Evolutionary conservation across 1,140 invertebrate genomes (phyloP).

Genomic region (Cyrtorhinus lividipennis): DNA sequence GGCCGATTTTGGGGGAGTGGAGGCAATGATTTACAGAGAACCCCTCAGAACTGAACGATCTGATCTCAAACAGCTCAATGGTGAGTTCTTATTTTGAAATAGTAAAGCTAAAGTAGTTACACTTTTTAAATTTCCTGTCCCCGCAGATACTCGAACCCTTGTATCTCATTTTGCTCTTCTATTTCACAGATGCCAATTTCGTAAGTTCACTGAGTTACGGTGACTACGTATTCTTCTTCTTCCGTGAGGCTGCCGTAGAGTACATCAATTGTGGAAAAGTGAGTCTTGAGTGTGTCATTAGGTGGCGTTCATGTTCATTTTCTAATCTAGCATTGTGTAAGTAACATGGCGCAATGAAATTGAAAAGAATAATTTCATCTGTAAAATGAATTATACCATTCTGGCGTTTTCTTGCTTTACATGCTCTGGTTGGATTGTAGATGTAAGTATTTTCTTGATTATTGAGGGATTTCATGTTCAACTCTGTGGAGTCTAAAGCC

Average conservation of each 20-base stretch:
- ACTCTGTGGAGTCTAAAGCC: too few species aligned
- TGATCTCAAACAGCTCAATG: constrained; percentile 58
- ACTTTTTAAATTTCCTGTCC: neutral
- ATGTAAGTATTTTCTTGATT: too few species aligned
- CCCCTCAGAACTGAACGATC: constrained; percentile 73
- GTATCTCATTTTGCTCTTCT: neutral
- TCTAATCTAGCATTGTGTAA: too few species aligned
- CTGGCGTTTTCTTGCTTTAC: too few species aligned
- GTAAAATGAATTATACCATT: neutral
- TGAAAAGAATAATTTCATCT: constrained; percentile 10
- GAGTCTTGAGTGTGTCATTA: constrained; percentile 27
- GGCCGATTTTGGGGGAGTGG: constrained; percentile 80
- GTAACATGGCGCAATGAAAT: neutral
- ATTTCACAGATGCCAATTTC: constrained; percentile 69
- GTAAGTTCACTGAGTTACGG: constrained; percentile 83
- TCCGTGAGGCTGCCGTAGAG: constrained; percentile 87
- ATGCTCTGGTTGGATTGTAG: too few species aligned
- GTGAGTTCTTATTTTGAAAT: constrained; percentile 39
- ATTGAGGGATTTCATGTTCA: too few species aligned
- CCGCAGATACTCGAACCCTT: neutral
- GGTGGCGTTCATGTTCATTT: neutral
- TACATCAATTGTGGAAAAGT: constrained; percentile 93
- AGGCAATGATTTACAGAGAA: constrained; percentile 79
- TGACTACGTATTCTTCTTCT: constrained; percentile 95
- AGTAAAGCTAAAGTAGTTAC: too few species aligned